Evolutionary conservation across 2,888 invertebrate genomes (phyloP).

Genomic region (Dioctria linearis): DNA sequence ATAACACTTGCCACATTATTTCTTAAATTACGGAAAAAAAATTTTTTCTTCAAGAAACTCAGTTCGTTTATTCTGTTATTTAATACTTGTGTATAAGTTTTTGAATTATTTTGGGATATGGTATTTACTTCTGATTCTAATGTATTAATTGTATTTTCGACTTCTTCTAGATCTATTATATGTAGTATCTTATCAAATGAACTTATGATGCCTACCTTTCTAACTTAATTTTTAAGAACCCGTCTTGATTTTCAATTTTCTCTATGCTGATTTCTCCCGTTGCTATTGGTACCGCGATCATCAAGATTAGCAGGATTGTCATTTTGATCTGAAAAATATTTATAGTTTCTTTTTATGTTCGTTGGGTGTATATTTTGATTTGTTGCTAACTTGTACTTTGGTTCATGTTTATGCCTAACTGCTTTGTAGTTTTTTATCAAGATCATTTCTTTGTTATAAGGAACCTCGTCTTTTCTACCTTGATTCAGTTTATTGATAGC

Average conservation of each 20-base stretch:
- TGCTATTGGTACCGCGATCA: neutral
- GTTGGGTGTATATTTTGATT: conserved; percentile 7
- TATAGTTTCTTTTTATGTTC: neutral
- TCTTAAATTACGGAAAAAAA: too few relatives aligned
- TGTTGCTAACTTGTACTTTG: neutral
- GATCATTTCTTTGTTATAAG: neutral
- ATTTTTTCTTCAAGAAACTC: too few relatives aligned
- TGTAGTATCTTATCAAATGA: neutral
- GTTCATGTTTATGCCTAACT: neutral
- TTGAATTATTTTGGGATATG: neutral
- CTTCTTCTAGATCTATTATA: conserved; percentile 8
- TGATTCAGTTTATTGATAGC: neutral
- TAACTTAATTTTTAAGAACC: neutral
- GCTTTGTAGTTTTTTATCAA: neutral
- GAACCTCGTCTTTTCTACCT: neutral
- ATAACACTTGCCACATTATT: too few relatives aligned
- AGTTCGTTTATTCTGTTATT: neutral
- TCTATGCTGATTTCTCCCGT: conserved; percentile 1
- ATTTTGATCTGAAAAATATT: neutral
- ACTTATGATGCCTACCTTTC: conserved; percentile 6
- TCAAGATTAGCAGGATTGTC: neutral
- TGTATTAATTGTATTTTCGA: neutral
- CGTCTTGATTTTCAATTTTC: too few relatives aligned
- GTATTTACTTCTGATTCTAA: neutral
- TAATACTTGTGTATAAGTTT: conserved; percentile 8